A percentile compares a stretch with the other conserved stretches of the same genome.
phyloP scores from a whole-genome alignment of 1,140 invertebrate genomes.

The Calosoma granatense region DNA sequence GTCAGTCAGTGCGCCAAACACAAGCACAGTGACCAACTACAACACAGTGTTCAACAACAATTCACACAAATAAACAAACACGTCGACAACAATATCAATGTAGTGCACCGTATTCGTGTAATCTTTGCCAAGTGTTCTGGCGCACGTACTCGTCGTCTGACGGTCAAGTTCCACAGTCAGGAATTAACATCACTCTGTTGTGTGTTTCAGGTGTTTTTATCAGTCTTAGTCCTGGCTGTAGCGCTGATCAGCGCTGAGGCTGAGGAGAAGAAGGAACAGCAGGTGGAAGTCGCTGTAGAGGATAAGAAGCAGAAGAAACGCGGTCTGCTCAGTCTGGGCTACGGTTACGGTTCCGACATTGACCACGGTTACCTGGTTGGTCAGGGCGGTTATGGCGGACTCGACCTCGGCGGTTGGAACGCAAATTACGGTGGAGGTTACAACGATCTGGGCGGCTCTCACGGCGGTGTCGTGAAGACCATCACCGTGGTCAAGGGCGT shows the following conservation, averaged over 20 bases:
- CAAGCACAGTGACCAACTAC: background rate
- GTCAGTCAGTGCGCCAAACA: background rate
- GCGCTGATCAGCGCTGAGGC: constrained; percentile 48
- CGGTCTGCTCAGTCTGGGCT: constrained; percentile 44
- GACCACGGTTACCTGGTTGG: constrained; percentile 43
- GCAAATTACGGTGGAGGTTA: constrained; percentile 27
- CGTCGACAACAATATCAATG: background rate
- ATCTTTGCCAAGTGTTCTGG: no score
- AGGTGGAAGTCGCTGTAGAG: constrained; percentile 43
- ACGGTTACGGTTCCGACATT: constrained; percentile 48
- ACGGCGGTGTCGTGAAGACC: constrained; percentile 53
- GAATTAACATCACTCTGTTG: no score
- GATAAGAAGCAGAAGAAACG: constrained; percentile 58
- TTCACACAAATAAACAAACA: constrained; percentile 7
- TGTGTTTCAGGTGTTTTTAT: constrained; percentile 52
- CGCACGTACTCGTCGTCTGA: no score
- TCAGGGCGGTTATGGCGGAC: constrained; percentile 31
- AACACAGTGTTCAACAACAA: constrained; percentile 2
- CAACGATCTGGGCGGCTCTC: constrained; percentile 27
- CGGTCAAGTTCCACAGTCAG: no score
- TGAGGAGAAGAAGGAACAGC: constrained; percentile 47
- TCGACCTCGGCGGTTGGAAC: constrained; percentile 16
- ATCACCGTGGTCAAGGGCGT: constrained; percentile 61
- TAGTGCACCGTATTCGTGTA: no score
- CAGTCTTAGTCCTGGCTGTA: constrained; percentile 59